A percentile compares a stretch with the other conserved stretches of the same genome.
These are phyloP conservation scores for Psittacula derbiana DNA, from an alignment of 2,797 vertebrate genomes.

Conservation along the genomic window DNA sequence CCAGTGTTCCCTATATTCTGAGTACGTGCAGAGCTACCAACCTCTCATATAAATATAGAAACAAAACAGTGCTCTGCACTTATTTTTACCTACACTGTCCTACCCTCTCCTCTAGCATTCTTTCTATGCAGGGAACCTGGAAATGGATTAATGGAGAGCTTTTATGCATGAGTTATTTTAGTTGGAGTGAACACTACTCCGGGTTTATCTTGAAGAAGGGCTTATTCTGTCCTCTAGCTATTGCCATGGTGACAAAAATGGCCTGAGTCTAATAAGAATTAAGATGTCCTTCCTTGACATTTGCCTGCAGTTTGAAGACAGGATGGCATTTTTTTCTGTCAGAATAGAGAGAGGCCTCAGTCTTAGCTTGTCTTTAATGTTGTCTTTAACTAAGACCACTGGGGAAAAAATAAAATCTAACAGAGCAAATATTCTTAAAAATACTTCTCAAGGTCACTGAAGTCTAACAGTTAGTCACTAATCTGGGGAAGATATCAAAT, in stretches of 20 bases:
- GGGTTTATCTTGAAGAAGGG: background rate
- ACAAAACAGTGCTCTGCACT: background rate
- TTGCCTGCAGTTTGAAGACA: background rate
- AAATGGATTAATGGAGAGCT: background rate
- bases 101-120: background rate
- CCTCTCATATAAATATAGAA: slow-evolving; percentile 4
- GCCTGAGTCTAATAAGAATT: background rate
- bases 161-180: slow-evolving; percentile 2
- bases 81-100: background rate
- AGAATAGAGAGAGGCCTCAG: background rate
- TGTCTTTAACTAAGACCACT: background rate
- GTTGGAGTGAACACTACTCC: background rate
- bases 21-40: background rate
- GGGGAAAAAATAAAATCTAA: background rate
- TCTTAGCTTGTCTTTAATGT: background rate
- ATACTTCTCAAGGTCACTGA: background rate
- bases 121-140: background rate
- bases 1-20: background rate
- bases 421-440: background rate
- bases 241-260: slow-evolving; percentile 42
- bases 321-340: background rate
- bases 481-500: background rate
- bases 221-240: background rate
- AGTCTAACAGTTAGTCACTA: background rate
- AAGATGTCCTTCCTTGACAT: background rate